Percentiles rank a stretch among this genome's conserved stretches.
Conservation (phyloP, 2,888 invertebrate genomes). For the Amphipyra tragopoginis region DNA sequence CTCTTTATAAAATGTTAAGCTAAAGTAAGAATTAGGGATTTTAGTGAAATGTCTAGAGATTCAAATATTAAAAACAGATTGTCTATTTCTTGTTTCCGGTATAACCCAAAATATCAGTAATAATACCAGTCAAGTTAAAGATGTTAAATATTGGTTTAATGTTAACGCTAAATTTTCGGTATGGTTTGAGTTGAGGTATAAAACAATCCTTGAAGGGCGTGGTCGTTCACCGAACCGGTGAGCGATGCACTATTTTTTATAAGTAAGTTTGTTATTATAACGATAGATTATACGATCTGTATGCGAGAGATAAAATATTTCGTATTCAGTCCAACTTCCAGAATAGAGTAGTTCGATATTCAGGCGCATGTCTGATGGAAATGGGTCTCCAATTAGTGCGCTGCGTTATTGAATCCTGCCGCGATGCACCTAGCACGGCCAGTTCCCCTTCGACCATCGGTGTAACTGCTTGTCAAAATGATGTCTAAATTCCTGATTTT, state of each 20-base stretch:
- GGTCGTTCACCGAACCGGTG: background rate
- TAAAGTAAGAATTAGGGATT: slow-evolving; percentile 14
- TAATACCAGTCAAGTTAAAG: no score
- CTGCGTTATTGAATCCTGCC: slow-evolving; percentile 40
- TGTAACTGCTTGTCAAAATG: slow-evolving; percentile 28
- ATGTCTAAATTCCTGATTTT: slow-evolving; percentile 15
- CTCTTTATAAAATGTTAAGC: slow-evolving; percentile 13
- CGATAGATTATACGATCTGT: no score
- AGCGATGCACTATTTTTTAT: slow-evolving; percentile 34
- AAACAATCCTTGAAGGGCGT: slow-evolving; percentile 2
- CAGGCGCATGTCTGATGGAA: slow-evolving; percentile 51
- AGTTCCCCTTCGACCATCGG: slow-evolving; percentile 39
- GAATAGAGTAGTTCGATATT: slow-evolving; percentile 47
- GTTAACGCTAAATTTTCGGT: background rate
- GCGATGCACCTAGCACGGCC: slow-evolving; percentile 44
- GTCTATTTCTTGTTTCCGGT: background rate
- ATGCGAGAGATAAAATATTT: slow-evolving; percentile 40
- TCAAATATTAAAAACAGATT: slow-evolving; percentile 19
- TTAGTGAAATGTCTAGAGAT: slow-evolving; percentile 11
- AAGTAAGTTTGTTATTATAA: slow-evolving; percentile 12
- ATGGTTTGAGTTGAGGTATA: background rate
- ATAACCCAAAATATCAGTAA: no score
- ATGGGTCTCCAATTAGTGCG: slow-evolving; percentile 49
- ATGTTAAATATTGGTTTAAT: background rate
- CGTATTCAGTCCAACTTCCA: slow-evolving; percentile 44